Evolutionary conservation across 2,113 vertebrate genomes (phyloP).

Genomic region (Lutjanus erythropterus): DNA sequence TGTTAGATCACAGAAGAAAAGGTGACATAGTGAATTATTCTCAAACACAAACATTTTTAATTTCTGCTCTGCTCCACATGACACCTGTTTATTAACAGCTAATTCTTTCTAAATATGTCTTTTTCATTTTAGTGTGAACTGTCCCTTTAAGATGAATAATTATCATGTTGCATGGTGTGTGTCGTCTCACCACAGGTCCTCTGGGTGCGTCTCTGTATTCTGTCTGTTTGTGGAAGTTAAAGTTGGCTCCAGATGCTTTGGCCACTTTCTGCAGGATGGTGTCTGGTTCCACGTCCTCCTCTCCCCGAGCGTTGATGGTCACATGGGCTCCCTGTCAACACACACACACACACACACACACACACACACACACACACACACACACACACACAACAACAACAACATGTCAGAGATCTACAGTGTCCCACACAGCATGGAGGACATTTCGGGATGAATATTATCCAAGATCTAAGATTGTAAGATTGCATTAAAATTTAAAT

Average conservation of each 20-base stretch:
- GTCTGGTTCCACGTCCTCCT: constrained; percentile 94
- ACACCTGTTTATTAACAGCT: too few relatives aligned
- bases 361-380: background rate
- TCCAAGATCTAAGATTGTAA: too few relatives aligned
- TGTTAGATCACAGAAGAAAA: constrained; percentile 52
- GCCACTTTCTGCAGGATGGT: constrained; percentile 91
- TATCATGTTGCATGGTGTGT: background rate
- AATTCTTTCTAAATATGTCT: too few relatives aligned
- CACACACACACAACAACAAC: too few relatives aligned
- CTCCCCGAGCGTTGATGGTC: constrained; percentile 92
- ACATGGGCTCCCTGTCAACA: constrained; percentile 91
- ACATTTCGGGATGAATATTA: background rate
- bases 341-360: background rate
- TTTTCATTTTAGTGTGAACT: too few relatives aligned
- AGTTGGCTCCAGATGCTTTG: constrained; percentile 93
- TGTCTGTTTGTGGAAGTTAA: constrained; percentile 87
- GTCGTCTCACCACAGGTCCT: constrained; percentile 90
- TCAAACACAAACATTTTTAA: background rate
- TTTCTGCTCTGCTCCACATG: too few relatives aligned
- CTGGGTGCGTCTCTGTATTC: constrained; percentile 85
- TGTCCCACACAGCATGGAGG: background rate
- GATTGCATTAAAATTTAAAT: too few relatives aligned
- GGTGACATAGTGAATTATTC: background rate
- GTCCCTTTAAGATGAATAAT: too few relatives aligned
- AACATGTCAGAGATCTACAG: too few relatives aligned